phyloP scores from a whole-genome alignment of 1,140 invertebrate genomes.

The Temnothorax curvispinosus region DNA sequence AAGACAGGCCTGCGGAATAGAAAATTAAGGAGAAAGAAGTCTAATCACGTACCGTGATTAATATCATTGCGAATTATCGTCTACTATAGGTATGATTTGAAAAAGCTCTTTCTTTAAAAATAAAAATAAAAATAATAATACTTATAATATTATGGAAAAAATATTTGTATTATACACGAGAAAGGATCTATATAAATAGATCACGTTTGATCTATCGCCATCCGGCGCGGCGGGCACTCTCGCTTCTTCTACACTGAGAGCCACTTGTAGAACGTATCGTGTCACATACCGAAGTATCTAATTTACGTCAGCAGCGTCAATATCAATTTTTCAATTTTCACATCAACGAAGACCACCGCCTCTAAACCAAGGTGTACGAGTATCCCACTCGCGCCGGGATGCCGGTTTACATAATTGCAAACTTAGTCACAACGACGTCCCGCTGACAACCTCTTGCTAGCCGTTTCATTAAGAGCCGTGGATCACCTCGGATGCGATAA shows the following conservation, averaged over 20 bases:
- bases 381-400: constrained; percentile 38
- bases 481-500: constrained; percentile 61
- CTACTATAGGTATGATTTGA: no score
- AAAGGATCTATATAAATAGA: background rate
- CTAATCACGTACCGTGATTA: background rate
- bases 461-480: constrained; percentile 56
- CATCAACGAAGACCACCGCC: constrained; percentile 43
- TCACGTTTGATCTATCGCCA: background rate
- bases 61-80: background rate
- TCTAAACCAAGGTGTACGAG: constrained; percentile 52
- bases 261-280: constrained; percentile 18
- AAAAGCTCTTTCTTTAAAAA: background rate
- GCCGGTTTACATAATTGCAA: constrained; percentile 69
- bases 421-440: constrained; percentile 60
- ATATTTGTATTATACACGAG: background rate
- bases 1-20: background rate
- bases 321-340: constrained; percentile 61
- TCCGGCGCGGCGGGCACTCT: background rate
- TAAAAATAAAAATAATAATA: background rate
- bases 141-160: no score
- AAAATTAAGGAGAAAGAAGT: background rate
- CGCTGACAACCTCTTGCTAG: constrained; percentile 57
- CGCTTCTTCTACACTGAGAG: background rate
- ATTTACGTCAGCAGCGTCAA: constrained; percentile 54
- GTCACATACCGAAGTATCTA: constrained; percentile 53